These are phyloP conservation scores for Cryptocheilus praepositus DNA, from an alignment of 2,888 invertebrate species.

Conservation along the genomic window DNA sequence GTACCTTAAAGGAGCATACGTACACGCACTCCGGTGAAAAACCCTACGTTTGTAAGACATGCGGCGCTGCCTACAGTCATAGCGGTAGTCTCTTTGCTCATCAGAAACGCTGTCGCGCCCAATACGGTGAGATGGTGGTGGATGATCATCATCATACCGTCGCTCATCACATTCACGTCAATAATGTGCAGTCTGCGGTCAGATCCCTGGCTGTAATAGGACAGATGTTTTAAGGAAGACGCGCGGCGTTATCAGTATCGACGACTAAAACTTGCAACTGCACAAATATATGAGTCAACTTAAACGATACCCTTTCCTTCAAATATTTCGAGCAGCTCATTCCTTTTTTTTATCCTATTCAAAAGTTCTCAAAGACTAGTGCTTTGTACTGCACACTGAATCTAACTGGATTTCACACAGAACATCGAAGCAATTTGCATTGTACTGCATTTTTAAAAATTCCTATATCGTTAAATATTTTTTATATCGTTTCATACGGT, in stretches of 20 bases:
- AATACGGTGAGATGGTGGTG: constrained; percentile 69
- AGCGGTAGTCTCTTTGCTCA: constrained; percentile 73
- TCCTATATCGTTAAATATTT: constrained; percentile 43
- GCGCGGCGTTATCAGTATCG: neutral
- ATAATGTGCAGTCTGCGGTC: constrained; percentile 69
- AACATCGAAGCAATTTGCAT: neutral
- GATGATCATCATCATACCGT: constrained; percentile 66
- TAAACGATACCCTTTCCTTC: neutral
- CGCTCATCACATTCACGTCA: constrained; percentile 70
- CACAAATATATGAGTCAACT: neutral
- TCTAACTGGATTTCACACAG: neutral
- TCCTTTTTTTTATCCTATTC: too few species aligned
- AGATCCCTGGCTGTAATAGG: constrained; percentile 71
- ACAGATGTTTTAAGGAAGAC: constrained; percentile 64
- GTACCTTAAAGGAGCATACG: constrained; percentile 73
- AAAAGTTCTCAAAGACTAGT: constrained; percentile 17
- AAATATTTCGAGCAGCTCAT: too few species aligned
- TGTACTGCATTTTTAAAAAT: constrained; percentile 10
- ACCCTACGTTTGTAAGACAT: constrained; percentile 72
- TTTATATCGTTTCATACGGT: too few species aligned
- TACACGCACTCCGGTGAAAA: constrained; percentile 73
- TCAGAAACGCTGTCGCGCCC: constrained; percentile 71
- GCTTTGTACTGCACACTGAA: constrained; percentile 20
- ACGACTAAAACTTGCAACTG: neutral
- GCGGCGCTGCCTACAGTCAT: constrained; percentile 73